Evolutionary conservation across 92 coral and sea anemone species (phyloP), one percentile per base, ranked within the genome.

Genomic region (Pocillopora grandis): DNA sequence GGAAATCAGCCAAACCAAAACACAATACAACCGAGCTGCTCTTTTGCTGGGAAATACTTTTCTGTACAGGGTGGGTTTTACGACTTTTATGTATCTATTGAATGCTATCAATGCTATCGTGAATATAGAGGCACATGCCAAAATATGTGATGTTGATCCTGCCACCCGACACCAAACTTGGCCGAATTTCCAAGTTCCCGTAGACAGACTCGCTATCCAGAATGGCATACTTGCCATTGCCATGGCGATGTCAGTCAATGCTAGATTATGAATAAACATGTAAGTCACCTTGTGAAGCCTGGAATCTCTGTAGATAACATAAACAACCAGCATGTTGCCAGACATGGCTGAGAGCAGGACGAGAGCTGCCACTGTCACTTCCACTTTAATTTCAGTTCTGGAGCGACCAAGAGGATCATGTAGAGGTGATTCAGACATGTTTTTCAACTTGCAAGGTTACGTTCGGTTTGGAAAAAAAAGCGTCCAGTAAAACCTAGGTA

Each of bases 201-300:
- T 80, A 14, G 57, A 62, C 9, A 88, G 19, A 35, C 85, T 84
- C 33, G 76, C 33, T 52, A 91, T 71, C 94, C 94, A 91, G 33
- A 85, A 88, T 12, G 91, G 94, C 94, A 91, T 91, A 23, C 69
- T 63, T 0, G 88, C 59, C 42, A 62, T 60, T 31, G 94, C 90
- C 88, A 80, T 91, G 42, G 84, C 64, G 19, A 83, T 67, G 66
- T 91, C 94, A n/a, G 94, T 84, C 91, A 88, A 75, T 11, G 91
- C 94, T 42, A 91, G 74, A 65, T 89, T 91, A 60, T 88, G 88
- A 13, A 91, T 91, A 42, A 91, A 91, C 35, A 81, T 85, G 75
- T 85, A 84, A 0, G 89, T 91, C 2, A 88, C 76, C 1, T 77
- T 84, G 58, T 82, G 73, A 69, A 88, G 89, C 58, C 88, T 82